Evolutionary conservation across 2,113 vertebrate genomes (phyloP).

Genomic region (Indicator indicator): DNA sequence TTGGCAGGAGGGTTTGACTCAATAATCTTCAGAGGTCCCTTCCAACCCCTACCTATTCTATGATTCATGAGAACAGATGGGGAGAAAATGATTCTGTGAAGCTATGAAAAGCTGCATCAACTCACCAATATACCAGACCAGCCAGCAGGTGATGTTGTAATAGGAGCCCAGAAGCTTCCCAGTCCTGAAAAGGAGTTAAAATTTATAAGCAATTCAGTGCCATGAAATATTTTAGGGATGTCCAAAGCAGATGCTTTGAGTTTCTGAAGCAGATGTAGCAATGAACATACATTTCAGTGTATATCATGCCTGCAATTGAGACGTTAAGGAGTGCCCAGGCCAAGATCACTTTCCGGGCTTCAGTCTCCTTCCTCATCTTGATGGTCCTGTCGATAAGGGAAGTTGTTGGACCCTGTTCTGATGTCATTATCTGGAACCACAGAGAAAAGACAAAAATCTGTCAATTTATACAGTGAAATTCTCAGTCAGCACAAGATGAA

Average conservation of each 20-base stretch:
- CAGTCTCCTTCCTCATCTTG: constrained; percentile 88
- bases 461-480: neutral
- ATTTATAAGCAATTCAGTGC: neutral
- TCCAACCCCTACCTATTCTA: no score
- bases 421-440: constrained; percentile 60
- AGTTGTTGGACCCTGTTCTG: constrained; percentile 67
- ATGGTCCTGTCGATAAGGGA: constrained; percentile 89
- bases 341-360: constrained; percentile 87
- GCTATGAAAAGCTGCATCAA: neutral
- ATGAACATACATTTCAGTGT: constrained; percentile 90
- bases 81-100: no score
- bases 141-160: constrained; percentile 91
- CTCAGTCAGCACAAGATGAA: neutral
- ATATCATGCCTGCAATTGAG: constrained; percentile 93
- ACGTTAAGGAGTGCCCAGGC: constrained; percentile 94
- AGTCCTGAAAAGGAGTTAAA: constrained; percentile 78
- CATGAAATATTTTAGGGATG: neutral
- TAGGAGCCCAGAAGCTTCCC: constrained; percentile 89
- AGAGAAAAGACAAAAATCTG: neutral
- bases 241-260: neutral
- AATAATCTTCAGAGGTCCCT: no score
- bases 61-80: no score
- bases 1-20: no score
- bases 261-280: neutral
- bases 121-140: constrained; percentile 97